phyloP scores from a whole-genome alignment of 2,113 vertebrate species.

The Alaudala cheleensis region DNA sequence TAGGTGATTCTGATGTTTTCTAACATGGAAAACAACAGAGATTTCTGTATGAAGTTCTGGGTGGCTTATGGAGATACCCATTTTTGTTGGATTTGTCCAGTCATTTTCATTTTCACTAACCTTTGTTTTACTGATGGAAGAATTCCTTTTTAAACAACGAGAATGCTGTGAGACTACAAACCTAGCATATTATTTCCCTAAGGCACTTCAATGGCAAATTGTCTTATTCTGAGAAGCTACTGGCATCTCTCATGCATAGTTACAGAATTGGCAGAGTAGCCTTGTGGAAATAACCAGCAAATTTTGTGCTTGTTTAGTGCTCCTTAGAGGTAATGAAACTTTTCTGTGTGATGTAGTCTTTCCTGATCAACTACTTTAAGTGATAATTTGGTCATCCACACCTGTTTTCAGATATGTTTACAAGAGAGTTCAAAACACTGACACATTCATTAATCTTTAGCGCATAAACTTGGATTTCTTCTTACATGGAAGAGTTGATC shows the following conservation, averaged over 20 bases:
- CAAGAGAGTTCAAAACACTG: constrained; percentile 30
- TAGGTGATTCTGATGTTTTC: constrained; percentile 32
- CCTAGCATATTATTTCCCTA: constrained; percentile 25
- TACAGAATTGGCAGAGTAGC: background rate
- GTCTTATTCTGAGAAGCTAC: background rate
- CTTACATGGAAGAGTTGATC: constrained; percentile 67
- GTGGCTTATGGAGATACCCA: constrained; percentile 7
- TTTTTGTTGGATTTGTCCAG: constrained; percentile 56
- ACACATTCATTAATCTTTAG: constrained; percentile 34
- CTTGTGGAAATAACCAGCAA: constrained; percentile 41
- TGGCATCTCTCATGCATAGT: background rate
- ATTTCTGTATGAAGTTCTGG: constrained; percentile 21
- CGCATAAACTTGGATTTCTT: constrained; percentile 65
- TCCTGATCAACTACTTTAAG: constrained; percentile 20
- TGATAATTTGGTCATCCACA: constrained; percentile 9
- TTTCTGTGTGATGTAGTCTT: background rate
- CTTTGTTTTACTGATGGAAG: constrained; percentile 12
- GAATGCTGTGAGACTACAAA: background rate
- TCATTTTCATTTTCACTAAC: constrained; percentile 54
- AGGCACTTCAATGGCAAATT: background rate
- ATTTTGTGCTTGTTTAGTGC: constrained; percentile 16
- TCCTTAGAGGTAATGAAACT: background rate
- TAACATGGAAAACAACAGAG: background rate
- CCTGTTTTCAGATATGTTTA: constrained; percentile 57
- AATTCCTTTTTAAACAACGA: background rate